Base-by-base conservation (phyloP, 2,888 invertebrate species). In the Copidosoma aretas region DNA sequence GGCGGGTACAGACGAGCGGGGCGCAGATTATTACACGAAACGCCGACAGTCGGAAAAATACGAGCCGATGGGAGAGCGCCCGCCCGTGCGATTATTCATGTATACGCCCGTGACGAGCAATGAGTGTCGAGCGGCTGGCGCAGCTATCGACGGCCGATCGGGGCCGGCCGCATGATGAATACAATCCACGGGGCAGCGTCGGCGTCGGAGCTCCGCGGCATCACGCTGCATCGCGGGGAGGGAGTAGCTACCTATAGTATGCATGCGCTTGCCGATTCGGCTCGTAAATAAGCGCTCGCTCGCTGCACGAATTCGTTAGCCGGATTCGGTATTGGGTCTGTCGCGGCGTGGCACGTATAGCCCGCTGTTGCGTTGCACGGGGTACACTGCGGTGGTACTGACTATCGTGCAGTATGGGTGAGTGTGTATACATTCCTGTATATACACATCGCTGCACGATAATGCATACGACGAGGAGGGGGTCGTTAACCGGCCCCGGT, bases 401-500 rank as follows among this genome's bases (percentile, higher is more conserved):
- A n/a, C n/a, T n/a, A n/a, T n/a, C n/a, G n/a, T n/a, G n/a, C 41
- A 8, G 41, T 54, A 19, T 24, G n/a, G 12, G 32, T 56, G 56
- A 25, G 17, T 25, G 21, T 32, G 43, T 43, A 67, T 49, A 21
- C 32, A 25, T 19, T 8, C 8, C 3, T 46, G 12, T 17, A 46
- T 46, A 12, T 17, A n/a, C 52, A 52, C 8, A 32, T 32, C 1
- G 22, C 14, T n/a, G 52, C 52, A n/a, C 52, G 21, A 52, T 15
- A n/a, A n/a, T 19, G 52, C 19, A 21, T 10, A 52, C 19, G 56
- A 32, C 52, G 17, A 24, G 24, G 39, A 10, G 52, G 51, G 61
- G 67, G 71, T 71, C 71, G 72, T 72, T 70, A 70, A 64, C 67
- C 67, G 59, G 25, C 22, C 56, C 15, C 15, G 60, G 70, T 52